A percentile compares a stretch with the other conserved stretches of the same genome.
These are phyloP conservation scores for Mobula hypostoma DNA, from an alignment of 2,113 vertebrate species.

Conservation along the genomic window DNA sequence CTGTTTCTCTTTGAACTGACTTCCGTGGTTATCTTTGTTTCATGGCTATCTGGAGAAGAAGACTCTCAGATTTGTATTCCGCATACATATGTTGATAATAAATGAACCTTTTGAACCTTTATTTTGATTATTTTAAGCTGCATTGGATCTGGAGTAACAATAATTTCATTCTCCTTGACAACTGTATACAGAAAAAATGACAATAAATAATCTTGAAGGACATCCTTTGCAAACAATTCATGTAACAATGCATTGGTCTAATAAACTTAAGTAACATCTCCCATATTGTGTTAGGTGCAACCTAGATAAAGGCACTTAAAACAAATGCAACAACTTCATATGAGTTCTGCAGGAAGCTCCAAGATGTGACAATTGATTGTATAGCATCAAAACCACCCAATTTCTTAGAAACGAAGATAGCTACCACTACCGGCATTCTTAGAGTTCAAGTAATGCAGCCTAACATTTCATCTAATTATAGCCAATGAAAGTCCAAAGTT, in stretches of 20 bases:
- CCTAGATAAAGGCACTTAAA: not conserved
- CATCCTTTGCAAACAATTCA: not conserved
- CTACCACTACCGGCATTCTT: constrained; percentile 75
- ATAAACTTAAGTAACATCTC: not conserved
- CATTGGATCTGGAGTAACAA: no score
- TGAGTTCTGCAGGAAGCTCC: constrained; percentile 54
- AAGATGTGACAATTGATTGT: constrained; percentile 50
- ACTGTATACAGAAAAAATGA: no score
- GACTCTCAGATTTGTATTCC: no score
- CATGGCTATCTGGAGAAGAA: no score
- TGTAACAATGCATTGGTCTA: not conserved
- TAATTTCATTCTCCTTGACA: no score
- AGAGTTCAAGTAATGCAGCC: constrained; percentile 51
- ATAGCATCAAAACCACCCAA: constrained; percentile 53
- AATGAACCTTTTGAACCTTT: no score
- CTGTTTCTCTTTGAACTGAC: no score
- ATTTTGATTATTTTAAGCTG: no score
- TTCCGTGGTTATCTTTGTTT: no score
- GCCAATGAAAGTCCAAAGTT: constrained; percentile 46
- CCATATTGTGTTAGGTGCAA: not conserved
- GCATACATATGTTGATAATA: no score
- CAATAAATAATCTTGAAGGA: no score
- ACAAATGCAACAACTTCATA: not conserved
- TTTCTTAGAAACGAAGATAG: constrained; percentile 66
- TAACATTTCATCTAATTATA: constrained; percentile 43